Evolutionary conservation across 30 jellyfish, hydroid and myxozoan species (phyloP).

Genomic region (Pseudorhiza aurosa): DNA sequence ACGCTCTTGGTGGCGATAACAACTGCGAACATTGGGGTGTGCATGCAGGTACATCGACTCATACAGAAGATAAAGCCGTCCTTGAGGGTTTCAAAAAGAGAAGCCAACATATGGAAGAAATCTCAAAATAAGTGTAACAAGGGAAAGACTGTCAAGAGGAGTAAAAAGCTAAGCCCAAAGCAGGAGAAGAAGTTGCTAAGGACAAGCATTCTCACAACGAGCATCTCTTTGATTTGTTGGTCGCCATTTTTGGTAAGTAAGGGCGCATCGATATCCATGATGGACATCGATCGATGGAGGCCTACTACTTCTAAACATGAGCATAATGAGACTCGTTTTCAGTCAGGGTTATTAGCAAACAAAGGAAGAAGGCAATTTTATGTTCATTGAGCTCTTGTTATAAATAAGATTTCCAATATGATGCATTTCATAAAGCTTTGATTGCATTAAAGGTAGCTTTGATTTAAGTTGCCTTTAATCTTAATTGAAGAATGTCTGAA

Average conservation of each 20-base stretch:
- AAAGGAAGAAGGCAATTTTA: no score
- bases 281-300: no score
- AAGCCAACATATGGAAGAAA: slow-evolving; percentile 9
- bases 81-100: slow-evolving; percentile 49
- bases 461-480: no score
- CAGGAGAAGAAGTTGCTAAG: slow-evolving; percentile 66
- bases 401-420: no score
- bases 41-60: slow-evolving; percentile 55
- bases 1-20: slow-evolving; percentile 16
- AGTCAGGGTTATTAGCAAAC: no score
- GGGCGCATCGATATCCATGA: no score
- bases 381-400: no score
- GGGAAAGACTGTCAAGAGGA: not conserved
- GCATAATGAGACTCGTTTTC: no score
- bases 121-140: not conserved
- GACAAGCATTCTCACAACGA: slow-evolving; percentile 29
- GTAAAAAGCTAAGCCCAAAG: slow-evolving; percentile 45
- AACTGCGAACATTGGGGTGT: slow-evolving; percentile 57
- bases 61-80: slow-evolving; percentile 47
- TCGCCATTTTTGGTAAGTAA: slow-evolving; percentile 65
- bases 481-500: no score
- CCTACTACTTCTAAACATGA: no score
- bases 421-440: no score
- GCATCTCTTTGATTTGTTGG: slow-evolving; percentile 64
- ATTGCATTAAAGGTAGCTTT: no score